Evolutionary conservation across 2,113 vertebrate species (phyloP).

Genomic region (Brienomyrus longianalis): DNA sequence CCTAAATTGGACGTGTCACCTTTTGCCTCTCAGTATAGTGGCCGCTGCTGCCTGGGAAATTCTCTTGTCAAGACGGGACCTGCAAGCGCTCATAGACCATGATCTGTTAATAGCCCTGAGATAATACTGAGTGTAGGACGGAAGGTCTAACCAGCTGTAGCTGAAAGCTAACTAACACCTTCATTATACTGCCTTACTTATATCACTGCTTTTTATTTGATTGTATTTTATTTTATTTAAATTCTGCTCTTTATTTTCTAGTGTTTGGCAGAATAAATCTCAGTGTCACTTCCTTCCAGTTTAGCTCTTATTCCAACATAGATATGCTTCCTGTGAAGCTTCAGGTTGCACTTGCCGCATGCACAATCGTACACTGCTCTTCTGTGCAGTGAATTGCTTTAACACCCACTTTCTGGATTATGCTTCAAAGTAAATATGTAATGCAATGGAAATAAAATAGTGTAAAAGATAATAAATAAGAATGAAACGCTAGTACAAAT

Average conservation of each 20-base stretch:
- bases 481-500: neutral
- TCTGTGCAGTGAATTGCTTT: neutral
- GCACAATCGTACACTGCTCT: neutral
- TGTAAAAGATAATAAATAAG: neutral
- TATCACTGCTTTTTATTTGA: neutral
- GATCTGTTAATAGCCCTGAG: conserved; percentile 36
- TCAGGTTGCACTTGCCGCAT: neutral
- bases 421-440: neutral
- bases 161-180: neutral
- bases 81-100: conserved; percentile 38
- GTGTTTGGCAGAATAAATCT: neutral
- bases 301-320: neutral
- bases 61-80: conserved; percentile 38
- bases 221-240: no score
- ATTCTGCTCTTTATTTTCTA: neutral
- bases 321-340: neutral
- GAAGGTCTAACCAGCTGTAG: neutral
- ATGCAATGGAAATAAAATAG: neutral
- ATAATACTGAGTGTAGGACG: conserved; percentile 19
- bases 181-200: neutral
- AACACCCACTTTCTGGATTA: neutral
- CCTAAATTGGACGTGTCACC: neutral
- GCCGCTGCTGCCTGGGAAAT: conserved; percentile 19
- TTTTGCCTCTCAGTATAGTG: conserved; percentile 31
- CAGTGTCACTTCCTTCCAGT: neutral